phyloP scores from a whole-genome alignment of 1,140 invertebrate genomes.

The Zeugodacus cucurbitae region DNA sequence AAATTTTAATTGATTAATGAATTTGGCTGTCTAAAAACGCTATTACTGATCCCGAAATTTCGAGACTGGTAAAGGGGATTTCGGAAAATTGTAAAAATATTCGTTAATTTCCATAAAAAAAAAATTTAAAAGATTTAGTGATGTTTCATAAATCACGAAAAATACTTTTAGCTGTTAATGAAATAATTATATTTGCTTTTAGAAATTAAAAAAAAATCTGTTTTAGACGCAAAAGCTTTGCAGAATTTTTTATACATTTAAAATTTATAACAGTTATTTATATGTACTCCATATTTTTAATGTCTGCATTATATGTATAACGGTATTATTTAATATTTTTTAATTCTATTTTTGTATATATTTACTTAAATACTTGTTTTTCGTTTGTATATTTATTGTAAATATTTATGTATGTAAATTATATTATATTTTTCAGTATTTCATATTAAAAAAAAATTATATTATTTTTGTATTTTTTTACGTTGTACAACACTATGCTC shows the following conservation, averaged over 20 bases:
- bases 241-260: neutral
- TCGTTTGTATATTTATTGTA: neutral
- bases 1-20: too few species aligned
- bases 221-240: neutral
- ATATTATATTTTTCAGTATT: neutral
- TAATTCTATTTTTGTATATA: neutral
- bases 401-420: neutral
- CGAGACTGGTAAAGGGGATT: neutral
- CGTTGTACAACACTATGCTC: neutral
- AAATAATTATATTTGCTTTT: too few species aligned
- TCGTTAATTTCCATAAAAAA: neutral
- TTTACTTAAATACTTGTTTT: neutral
- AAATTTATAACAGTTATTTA: neutral
- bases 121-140: neutral
- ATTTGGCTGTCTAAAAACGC: too few species aligned
- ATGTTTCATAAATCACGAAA: neutral
- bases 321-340: neutral
- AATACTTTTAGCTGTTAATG: neutral
- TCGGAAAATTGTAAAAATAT: neutral
- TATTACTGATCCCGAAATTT: neutral
- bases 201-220: too few species aligned
- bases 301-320: neutral
- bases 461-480: neutral
- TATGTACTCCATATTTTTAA: neutral
- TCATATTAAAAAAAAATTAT: neutral